Evolutionary conservation across 2,797 vertebrate species (phyloP), one percentile per base, ranked within the genome.

Genomic region (Knipowitschia caucasica): DNA sequence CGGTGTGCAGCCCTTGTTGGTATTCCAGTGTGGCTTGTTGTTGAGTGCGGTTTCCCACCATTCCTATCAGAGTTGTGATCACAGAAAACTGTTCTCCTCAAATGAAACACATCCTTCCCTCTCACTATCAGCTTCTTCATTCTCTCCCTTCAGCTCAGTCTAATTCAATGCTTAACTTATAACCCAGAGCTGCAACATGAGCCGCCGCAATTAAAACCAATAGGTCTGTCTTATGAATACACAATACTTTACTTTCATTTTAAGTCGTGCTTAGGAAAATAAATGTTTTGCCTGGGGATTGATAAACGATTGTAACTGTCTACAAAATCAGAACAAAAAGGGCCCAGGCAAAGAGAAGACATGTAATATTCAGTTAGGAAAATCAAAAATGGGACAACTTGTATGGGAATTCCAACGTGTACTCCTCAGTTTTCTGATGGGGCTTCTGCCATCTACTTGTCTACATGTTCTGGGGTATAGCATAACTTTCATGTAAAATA

Each of bases 1-100:
- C 47, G 51, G 53, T 56, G 49, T 43, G 21, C 53, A 52, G 42
- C 11, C 74, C 55, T 85, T 25, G 69, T 75, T 74, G 68, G 64
- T 81, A 83, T 80, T 75, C 77, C 70, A 69, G 54, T 25, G 65
- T 64, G 69, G 73, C 64, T 75, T 76, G 74, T 69, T 77, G 78
- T 50, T 73, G 63, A 81, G 67, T 80, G 80, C 62, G 78, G 80
- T 85, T 85, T 86, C 57, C 79, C 75, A 68, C 78, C 77, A 75
- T 80, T 83, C 78, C 82, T 87, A 85, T 88, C 83, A 73, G 71
- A 78, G 62, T 73, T 81, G 77, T 81, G 80, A 86, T 87, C 82
- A 82, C 69, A 83, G 69, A 73, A 80, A 73, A 54, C 73, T 68
- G 58, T 74, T 85, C 69, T 77, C 65, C 65, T 72, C 69, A 80